Percentiles rank a stretch among this genome's conserved stretches.
These are phyloP conservation scores for Kryptolebias marmoratus DNA, from an alignment of 2,113 vertebrate species.

Conservation along the genomic window DNA sequence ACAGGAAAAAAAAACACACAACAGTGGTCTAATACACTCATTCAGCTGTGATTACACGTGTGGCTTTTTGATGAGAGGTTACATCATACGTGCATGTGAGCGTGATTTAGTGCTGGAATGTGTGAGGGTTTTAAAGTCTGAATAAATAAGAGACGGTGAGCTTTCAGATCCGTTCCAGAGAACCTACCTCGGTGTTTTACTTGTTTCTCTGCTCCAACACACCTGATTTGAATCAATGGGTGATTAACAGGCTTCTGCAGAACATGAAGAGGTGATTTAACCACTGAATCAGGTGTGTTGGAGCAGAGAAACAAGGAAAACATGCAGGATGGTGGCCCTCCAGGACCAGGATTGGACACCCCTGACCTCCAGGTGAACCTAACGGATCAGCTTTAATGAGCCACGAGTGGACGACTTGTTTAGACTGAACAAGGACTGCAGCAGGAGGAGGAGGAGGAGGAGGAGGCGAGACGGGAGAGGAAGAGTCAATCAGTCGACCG, in stretches of 20 bases:
- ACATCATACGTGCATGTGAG: slow-evolving; percentile 10
- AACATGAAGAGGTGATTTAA: too few relatives aligned
- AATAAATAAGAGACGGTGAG: not conserved
- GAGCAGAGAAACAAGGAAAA: too few relatives aligned
- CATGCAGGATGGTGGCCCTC: too few relatives aligned
- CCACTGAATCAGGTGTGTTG: too few relatives aligned
- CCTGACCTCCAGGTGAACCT: slow-evolving; percentile 41
- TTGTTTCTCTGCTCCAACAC: too few relatives aligned
- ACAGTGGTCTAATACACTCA: slow-evolving; percentile 24
- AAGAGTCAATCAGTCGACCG: slow-evolving; percentile 7
- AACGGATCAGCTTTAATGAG: slow-evolving; percentile 13
- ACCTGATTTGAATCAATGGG: too few relatives aligned
- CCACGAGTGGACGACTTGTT: slow-evolving; percentile 13
- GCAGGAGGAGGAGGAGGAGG: not conserved
- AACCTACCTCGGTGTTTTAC: too few relatives aligned
- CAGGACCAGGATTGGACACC: too few relatives aligned
- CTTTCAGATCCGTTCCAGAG: too few relatives aligned
- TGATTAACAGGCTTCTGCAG: too few relatives aligned
- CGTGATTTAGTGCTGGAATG: slow-evolving; percentile 24
- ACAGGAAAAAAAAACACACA: slow-evolving; percentile 3
- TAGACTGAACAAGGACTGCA: slow-evolving; percentile 22
- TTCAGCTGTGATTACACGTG: slow-evolving; percentile 31
- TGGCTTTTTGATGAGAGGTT: slow-evolving; percentile 32
- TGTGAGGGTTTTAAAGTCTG: not conserved
- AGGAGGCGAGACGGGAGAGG: not conserved